A percentile compares a stretch with the other conserved stretches of the same genome.
Conservation (phyloP, 2,888 invertebrate species). For the Kuschelorhynchus macadamiae region DNA sequence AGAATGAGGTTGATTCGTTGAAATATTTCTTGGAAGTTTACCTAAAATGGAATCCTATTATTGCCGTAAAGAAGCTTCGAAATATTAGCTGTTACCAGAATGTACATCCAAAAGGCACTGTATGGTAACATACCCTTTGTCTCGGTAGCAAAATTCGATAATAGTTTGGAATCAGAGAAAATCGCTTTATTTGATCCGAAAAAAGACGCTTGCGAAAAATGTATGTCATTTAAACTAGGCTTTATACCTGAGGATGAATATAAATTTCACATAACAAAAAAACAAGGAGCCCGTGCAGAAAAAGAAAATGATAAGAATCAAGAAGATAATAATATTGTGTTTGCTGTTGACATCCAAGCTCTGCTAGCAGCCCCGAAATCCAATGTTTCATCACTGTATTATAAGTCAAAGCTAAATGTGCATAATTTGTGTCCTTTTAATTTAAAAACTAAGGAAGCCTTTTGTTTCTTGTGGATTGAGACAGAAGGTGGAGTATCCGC, state of each 20-base stretch:
- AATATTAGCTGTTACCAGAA: conserved; percentile 10
- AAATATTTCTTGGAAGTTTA: background rate
- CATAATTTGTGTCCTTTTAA: conserved; percentile 13
- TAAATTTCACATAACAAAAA: no score
- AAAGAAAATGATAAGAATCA: no score
- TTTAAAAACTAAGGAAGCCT: conserved; percentile 12
- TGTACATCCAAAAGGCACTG: no score
- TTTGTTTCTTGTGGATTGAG: conserved; percentile 4
- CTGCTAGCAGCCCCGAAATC: conserved; percentile 11
- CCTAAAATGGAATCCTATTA: conserved; percentile 12
- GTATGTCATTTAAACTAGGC: no score
- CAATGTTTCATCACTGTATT: conserved; percentile 15
- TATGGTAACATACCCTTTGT: background rate
- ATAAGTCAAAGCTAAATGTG: conserved; percentile 9
- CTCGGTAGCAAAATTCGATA: conserved; percentile 3
- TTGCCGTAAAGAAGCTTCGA: conserved; percentile 2
- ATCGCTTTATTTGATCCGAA: conserved; percentile 11
- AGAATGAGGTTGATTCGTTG: background rate
- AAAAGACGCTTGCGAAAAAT: conserved; percentile 8
- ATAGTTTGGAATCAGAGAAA: conserved; percentile 1
- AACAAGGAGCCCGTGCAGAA: no score
- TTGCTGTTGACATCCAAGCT: conserved; percentile 14
- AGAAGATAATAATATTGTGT: background rate
- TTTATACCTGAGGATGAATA: no score
- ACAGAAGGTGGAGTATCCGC: no score